A percentile compares a stretch with the other conserved stretches of the same genome.
Evolutionary conservation across 2,888 invertebrate species (phyloP).

Genomic region (Sepiola atlantica): DNA sequence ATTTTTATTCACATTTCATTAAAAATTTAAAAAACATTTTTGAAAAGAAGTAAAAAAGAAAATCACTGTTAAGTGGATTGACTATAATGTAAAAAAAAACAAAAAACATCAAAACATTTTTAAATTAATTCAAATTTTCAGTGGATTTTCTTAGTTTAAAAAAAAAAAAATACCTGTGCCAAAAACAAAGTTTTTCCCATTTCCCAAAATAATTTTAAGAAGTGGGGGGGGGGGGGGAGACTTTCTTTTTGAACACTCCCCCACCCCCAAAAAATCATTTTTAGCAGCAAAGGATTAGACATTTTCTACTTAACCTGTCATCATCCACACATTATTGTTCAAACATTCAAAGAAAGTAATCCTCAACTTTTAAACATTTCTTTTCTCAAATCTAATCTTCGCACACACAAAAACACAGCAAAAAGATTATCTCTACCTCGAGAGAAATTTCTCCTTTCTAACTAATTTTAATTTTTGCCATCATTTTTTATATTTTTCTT

Average conservation of each 20-base stretch:
- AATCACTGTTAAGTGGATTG: background rate
- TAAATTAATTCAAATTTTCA: conserved; percentile 32
- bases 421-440: conserved; percentile 2
- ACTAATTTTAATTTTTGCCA: background rate
- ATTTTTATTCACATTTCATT: background rate
- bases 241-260: no score
- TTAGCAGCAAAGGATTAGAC: background rate
- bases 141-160: background rate
- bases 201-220: background rate
- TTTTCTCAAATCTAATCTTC: background rate
- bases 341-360: background rate
- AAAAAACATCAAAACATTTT: background rate
- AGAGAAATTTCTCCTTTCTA: background rate
- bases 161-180: conserved; percentile 10
- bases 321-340: no score
- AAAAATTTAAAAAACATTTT: background rate
- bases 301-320: background rate
- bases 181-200: background rate
- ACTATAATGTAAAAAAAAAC: background rate
- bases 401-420: background rate
- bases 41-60: background rate
- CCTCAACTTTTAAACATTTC: background rate
- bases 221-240: no score
- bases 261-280: background rate
- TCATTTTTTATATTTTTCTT: background rate